A percentile compares a stretch with the other conserved stretches of the same genome.
phyloP scores from a whole-genome alignment of 2,888 invertebrate species.

The Dermolepida albohirtum region DNA sequence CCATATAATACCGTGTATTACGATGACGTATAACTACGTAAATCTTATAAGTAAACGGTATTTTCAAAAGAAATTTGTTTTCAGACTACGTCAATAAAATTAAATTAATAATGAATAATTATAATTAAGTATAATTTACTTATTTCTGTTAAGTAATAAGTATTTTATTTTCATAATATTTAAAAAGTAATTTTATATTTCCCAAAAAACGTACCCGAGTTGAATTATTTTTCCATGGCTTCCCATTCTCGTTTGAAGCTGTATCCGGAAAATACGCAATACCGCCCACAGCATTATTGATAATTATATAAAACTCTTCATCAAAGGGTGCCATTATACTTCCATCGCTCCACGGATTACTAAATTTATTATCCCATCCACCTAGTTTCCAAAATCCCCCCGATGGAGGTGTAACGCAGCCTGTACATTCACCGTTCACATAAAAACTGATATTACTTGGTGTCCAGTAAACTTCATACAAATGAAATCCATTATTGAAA shows the following conservation, averaged over 20 bases:
- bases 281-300: slow-evolving; percentile 78
- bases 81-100: too few species aligned
- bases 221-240: slow-evolving; percentile 73
- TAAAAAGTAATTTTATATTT: too few species aligned
- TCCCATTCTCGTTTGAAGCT: slow-evolving; percentile 67
- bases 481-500: slow-evolving; percentile 72
- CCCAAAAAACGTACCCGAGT: slow-evolving; percentile 64
- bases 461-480: slow-evolving; percentile 77
- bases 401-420: slow-evolving; percentile 66
- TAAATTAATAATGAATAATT: too few species aligned
- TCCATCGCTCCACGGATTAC: slow-evolving; percentile 71
- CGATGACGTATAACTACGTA: too few species aligned
- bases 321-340: slow-evolving; percentile 77
- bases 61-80: too few species aligned
- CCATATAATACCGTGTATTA: too few species aligned
- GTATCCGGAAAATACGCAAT: slow-evolving; percentile 74
- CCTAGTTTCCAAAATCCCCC: slow-evolving; percentile 77
- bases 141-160: too few species aligned
- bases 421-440: slow-evolving; percentile 69
- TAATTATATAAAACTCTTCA: slow-evolving; percentile 73
- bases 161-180: too few species aligned
- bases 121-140: too few species aligned
- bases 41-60: too few species aligned
- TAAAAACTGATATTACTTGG: slow-evolving; percentile 67
- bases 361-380: slow-evolving; percentile 66